Evolutionary conservation across 2,888 invertebrate species (phyloP).

Genomic region (Metacarcinus magister): DNA sequence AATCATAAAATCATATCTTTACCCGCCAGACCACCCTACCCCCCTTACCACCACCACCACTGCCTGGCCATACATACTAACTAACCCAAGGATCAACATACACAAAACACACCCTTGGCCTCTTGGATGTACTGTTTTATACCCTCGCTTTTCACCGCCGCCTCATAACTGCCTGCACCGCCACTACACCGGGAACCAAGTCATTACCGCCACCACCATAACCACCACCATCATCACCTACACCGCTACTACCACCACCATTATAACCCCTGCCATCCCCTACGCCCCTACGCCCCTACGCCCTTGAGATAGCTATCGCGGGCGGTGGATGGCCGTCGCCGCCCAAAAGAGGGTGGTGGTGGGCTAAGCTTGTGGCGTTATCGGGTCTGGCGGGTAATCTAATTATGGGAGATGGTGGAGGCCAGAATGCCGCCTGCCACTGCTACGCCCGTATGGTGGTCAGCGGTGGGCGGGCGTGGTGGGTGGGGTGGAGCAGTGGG

Average conservation of each 20-base stretch:
- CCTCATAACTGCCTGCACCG: not conserved
- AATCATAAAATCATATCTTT: slow-evolving; percentile 1
- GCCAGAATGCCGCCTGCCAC: not conserved
- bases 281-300: not conserved
- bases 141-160: not conserved
- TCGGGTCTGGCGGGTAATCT: slow-evolving; percentile 20
- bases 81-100: slow-evolving; percentile 26
- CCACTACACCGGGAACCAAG: not conserved
- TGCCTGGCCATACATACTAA: slow-evolving; percentile 15
- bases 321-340: slow-evolving; percentile 21
- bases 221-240: not conserved
- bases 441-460: not conserved
- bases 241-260: not conserved
- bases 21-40: not conserved
- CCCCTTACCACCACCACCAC: not conserved
- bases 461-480: not conserved
- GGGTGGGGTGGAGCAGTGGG: not conserved
- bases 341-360: not conserved
- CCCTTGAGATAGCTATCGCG: not conserved
- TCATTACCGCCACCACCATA: not conserved
- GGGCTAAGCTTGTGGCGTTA: not conserved
- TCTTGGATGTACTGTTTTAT: not conserved
- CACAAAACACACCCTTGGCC: slow-evolving; percentile 26
- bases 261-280: not conserved
- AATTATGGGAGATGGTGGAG: not conserved